phyloP scores from a whole-genome alignment of 2,888 invertebrate genomes.

The Antheraea yamamai region DNA sequence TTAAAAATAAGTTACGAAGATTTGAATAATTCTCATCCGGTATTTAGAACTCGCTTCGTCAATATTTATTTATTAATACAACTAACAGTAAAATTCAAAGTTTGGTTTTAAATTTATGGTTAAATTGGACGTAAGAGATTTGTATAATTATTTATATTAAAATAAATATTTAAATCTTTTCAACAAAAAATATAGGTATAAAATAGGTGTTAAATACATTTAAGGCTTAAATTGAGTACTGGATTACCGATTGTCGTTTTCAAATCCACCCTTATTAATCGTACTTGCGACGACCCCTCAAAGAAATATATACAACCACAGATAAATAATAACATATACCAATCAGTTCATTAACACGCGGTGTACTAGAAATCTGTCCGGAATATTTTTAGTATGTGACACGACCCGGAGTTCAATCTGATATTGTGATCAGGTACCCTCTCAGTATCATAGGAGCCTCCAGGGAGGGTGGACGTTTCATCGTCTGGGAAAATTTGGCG shows the following conservation, averaged over 20 bases:
- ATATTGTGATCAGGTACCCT: conserved; percentile 41
- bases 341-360: conserved; percentile 24
- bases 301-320: conserved; percentile 37
- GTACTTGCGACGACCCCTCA: conserved; percentile 37
- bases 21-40: no score
- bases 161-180: background rate
- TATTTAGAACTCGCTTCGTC: no score
- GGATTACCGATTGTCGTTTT: conserved; percentile 49
- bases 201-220: conserved; percentile 44
- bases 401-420: conserved; percentile 39
- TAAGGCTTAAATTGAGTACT: conserved; percentile 42
- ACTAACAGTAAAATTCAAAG: no score
- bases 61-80: no score
- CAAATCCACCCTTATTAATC: conserved; percentile 54
- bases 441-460: conserved; percentile 50
- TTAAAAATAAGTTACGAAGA: no score
- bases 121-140: background rate
- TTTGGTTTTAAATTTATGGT: no score
- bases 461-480: conserved; percentile 43
- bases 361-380: conserved; percentile 31
- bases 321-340: conserved; percentile 25
- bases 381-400: conserved; percentile 31
- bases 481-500: conserved; percentile 34
- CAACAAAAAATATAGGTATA: conserved; percentile 25
- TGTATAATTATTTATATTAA: background rate